These are phyloP conservation scores for Caenorhabditis sulstoni DNA, from an alignment of 2,888 invertebrate species.

Conservation along the genomic window DNA sequence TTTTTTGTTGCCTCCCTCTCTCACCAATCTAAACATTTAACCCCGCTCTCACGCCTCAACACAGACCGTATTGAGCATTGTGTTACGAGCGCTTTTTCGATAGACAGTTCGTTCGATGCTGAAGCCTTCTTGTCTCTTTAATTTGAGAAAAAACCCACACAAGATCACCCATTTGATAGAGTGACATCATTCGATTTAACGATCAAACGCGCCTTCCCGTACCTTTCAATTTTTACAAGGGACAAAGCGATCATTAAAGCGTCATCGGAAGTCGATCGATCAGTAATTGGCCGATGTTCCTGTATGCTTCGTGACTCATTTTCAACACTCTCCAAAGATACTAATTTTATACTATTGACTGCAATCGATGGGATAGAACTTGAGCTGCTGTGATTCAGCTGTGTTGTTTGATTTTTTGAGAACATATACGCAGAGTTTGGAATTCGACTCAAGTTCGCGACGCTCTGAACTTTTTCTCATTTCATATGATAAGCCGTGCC, in stretches of 20 bases:
- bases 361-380: not conserved
- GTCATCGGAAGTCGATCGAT: constrained; percentile 54
- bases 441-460: not conserved
- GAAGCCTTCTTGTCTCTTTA: not conserved
- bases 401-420: not conserved
- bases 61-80: constrained; percentile 42
- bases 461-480: not conserved
- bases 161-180: constrained; percentile 19
- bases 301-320: constrained; percentile 45
- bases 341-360: constrained; percentile 28
- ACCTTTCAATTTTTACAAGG: not conserved
- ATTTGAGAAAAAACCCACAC: too few relatives aligned
- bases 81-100: constrained; percentile 21
- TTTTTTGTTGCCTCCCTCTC: constrained; percentile 31
- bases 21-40: constrained; percentile 59
- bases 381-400: constrained; percentile 33
- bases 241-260: constrained; percentile 35
- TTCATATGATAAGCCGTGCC: constrained; percentile 1
- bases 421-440: constrained; percentile 9
- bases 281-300: constrained; percentile 44
- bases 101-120: constrained; percentile 11
- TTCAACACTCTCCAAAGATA: constrained; percentile 26
- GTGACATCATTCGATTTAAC: constrained; percentile 28
- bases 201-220: constrained; percentile 5
- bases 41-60: constrained; percentile 39